A percentile compares a stretch with the other conserved stretches of the same genome.
Conservation (phyloP, 2,113 vertebrate genomes). For the Atlantisia rogersi region DNA sequence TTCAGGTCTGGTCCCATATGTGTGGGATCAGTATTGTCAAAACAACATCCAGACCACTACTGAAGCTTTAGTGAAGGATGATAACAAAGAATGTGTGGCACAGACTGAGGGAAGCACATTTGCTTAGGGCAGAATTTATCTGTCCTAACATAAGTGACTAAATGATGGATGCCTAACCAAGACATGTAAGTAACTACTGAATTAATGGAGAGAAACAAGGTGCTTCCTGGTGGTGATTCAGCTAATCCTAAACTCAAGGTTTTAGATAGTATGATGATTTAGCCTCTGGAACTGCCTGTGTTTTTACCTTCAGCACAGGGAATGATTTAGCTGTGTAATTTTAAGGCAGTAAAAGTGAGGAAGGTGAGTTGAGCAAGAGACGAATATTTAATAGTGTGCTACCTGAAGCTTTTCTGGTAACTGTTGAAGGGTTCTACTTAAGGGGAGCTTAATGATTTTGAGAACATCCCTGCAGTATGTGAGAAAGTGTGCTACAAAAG, state of each 20-base stretch:
- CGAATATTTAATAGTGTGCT: neutral
- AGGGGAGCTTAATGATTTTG: neutral
- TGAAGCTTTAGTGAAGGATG: neutral
- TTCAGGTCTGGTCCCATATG: neutral
- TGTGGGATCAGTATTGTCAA: neutral
- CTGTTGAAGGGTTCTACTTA: neutral
- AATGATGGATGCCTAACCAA: neutral
- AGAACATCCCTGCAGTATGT: neutral
- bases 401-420: neutral
- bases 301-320: neutral
- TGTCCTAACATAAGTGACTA: accelerated
- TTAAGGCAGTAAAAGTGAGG: neutral
- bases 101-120: neutral
- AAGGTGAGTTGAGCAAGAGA: neutral
- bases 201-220: neutral
- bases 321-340: neutral
- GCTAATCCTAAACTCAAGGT: neutral
- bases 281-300: neutral
- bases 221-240: neutral
- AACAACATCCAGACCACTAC: neutral
- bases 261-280: neutral
- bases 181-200: neutral
- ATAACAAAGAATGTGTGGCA: neutral
- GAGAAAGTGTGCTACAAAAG: neutral
- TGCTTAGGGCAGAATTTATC: neutral